phyloP scores from a whole-genome alignment of 1,140 invertebrate genomes.

The Ditylenchus dipsaci region DNA sequence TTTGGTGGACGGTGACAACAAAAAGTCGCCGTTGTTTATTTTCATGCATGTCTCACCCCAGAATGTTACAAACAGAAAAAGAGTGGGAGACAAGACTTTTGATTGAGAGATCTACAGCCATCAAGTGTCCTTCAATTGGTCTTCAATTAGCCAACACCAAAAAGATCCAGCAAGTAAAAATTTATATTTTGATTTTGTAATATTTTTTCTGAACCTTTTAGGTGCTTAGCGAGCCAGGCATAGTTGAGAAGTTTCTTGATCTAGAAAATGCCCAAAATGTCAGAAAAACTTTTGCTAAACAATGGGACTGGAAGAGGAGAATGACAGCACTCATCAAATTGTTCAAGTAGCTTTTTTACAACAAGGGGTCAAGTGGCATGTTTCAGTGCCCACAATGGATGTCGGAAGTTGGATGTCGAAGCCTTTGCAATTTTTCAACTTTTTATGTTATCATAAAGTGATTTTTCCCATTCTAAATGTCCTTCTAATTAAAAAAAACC shows the following conservation, averaged over 20 bases:
- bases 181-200: neutral
- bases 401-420: too few relatives aligned
- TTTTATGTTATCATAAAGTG: too few relatives aligned
- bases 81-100: too few relatives aligned
- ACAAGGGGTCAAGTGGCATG: too few relatives aligned
- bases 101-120: constrained; percentile 74
- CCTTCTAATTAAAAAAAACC: too few relatives aligned
- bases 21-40: constrained; percentile 84
- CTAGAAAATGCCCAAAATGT: neutral
- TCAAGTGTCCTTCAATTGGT: constrained; percentile 91
- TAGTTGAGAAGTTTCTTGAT: neutral
- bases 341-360: too few relatives aligned
- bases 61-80: constrained; percentile 77
- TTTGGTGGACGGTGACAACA: constrained; percentile 61
- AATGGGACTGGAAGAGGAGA: constrained; percentile 1
- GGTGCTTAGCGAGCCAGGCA: neutral
- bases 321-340: neutral
- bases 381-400: too few relatives aligned
- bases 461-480: too few relatives aligned
- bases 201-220: neutral
- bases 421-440: too few relatives aligned
- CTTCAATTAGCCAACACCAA: constrained; percentile 67
- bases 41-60: constrained; percentile 65
- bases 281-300: neutral
- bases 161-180: constrained; percentile 62